phyloP scores from a whole-genome alignment of 2,888 invertebrate species.

The Silvanus unidentatus region DNA sequence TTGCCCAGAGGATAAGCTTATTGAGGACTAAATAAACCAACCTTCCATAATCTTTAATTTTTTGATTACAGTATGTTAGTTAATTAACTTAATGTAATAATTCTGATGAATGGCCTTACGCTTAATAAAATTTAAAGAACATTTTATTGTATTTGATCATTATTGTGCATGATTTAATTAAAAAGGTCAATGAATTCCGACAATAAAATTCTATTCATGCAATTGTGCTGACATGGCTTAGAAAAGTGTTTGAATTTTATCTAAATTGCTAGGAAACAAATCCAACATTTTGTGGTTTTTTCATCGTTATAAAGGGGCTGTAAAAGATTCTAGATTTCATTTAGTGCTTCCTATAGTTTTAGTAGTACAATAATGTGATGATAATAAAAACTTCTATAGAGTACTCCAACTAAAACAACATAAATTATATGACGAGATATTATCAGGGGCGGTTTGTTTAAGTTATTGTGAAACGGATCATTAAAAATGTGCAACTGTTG shows the following conservation, averaged over 20 bases:
- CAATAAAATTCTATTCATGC: constrained; percentile 2
- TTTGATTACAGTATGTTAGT: too few relatives aligned
- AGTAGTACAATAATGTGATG: constrained; percentile 7
- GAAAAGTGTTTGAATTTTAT: neutral
- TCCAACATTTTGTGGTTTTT: neutral
- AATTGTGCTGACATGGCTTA: constrained; percentile 3
- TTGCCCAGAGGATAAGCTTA: too few relatives aligned
- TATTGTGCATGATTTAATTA: constrained; percentile 3
- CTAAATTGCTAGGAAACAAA: neutral
- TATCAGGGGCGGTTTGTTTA: constrained; percentile 14
- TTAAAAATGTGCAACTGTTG: constrained; percentile 1
- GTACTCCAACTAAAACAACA: constrained; percentile 17
- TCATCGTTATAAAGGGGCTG: constrained; percentile 11
- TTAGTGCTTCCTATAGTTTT: constrained; percentile 13
- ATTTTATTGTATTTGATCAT: constrained; percentile 2
- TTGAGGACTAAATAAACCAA: too few relatives aligned
- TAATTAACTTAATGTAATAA: too few relatives aligned
- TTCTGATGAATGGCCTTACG: neutral
- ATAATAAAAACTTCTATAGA: constrained; percentile 13
- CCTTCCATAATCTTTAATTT: too few relatives aligned
- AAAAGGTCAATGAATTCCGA: constrained; percentile 3
- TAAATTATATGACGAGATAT: constrained; percentile 23
- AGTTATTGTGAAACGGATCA: neutral
- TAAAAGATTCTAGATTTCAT: constrained; percentile 18
- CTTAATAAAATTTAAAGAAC: neutral